Evolutionary conservation across 2,113 vertebrate species (phyloP), one percentile per base, ranked within the genome.

Genomic region (Hylia prasina): DNA sequence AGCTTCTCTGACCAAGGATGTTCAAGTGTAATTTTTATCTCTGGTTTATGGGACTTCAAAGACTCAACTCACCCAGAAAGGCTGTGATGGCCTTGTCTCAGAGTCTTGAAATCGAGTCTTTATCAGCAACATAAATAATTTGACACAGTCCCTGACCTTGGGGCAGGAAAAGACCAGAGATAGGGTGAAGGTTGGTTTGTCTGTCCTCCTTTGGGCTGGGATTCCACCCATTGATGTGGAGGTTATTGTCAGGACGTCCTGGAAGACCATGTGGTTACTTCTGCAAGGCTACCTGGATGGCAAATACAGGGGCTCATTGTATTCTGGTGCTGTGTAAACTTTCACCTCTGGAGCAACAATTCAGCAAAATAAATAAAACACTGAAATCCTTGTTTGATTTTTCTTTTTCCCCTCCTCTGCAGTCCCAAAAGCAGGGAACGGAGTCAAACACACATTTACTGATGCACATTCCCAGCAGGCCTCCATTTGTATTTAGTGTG

Each of bases 381-480:
- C 94, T 95, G 93, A 85, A 93, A 96, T 95, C 90, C 63, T 96
- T 96, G 89, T 97, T 56, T 80, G 76, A 47, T 42, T 23, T 30
- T 48, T 70, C 64, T 28, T 45, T n/a, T 6, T 11, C 15, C 33
- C 31, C 7, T n/a, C n/a, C 53, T 33, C n/a, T 21, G 23, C 68
- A 89, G 57, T 90, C 66, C 83, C 63, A 94, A 89, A 87, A 15
- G 33, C n/a, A 40, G 82, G 92, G 68, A 77, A 77, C 69, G 1
- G 57, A 96, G 69, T 93, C 77, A 93, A 95, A 92, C 78, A 68
- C 39, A 27, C 66, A 39, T 94, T 94, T 97, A 93, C 95, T 35
- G 68, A 96, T 93, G 71, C 75, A 51, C n/a, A 8, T 89, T 95
- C 92, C 93, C 95, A 97, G 85, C 93, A 94, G 95, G 92, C n/a